Evolutionary conservation across 2,113 vertebrate genomes (phyloP).

Genomic region (Oreochromis spilurus): DNA sequence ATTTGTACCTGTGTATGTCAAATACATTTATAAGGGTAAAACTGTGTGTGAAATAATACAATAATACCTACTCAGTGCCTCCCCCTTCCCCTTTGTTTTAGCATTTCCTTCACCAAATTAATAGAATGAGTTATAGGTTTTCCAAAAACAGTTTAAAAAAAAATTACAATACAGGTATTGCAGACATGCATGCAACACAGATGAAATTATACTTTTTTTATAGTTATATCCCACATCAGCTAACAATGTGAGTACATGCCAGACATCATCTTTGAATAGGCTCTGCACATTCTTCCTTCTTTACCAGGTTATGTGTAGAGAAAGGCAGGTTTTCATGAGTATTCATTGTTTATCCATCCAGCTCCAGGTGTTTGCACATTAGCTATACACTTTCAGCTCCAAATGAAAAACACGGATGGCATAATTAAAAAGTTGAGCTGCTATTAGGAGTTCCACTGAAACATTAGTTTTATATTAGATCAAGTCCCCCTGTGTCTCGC

Average conservation of each 20-base stretch:
- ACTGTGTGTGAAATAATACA: not conserved
- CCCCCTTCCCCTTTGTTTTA: not conserved
- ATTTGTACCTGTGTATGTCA: not conserved
- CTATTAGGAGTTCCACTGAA: not conserved
- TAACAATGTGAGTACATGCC: not conserved
- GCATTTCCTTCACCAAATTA: not conserved
- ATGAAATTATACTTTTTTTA: not conserved
- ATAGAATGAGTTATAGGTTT: not conserved
- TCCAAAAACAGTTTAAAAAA: not conserved
- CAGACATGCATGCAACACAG: not conserved
- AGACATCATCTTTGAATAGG: not conserved
- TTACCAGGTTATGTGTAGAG: not conserved
- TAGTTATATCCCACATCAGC: not conserved
- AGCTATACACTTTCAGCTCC: not conserved
- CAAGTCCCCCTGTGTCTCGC: not conserved
- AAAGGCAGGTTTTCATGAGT: not conserved
- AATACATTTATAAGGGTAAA: not conserved
- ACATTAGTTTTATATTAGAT: not conserved
- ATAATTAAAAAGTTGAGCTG: not conserved
- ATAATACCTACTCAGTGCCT: not conserved
- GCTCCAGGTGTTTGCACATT: not conserved
- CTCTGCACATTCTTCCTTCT: not conserved
- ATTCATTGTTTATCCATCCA: not conserved
- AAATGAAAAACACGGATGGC: not conserved
- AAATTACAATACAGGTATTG: not conserved